A percentile compares a stretch with the other conserved stretches of the same genome.
Evolutionary conservation across 2,797 vertebrate genomes (phyloP).

Genomic region (Muscicapa striata): DNA sequence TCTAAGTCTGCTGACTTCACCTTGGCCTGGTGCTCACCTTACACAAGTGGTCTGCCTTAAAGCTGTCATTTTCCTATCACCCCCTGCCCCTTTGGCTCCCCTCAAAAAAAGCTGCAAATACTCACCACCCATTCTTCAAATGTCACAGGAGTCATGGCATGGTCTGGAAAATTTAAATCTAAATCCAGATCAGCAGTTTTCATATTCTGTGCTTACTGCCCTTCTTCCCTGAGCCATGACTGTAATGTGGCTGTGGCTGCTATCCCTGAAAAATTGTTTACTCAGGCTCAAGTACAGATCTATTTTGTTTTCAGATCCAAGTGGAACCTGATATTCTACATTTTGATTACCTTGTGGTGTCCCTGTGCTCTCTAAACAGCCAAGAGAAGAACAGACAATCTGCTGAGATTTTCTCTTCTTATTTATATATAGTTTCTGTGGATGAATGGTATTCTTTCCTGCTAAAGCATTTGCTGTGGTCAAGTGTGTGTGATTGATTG

Average conservation of each 20-base stretch:
- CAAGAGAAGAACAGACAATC: not conserved
- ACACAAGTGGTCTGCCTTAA: not conserved
- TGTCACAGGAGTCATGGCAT: not conserved
- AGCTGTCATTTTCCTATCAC: not conserved
- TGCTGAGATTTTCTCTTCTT: not conserved
- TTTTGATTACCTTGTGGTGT: not conserved
- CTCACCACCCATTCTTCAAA: not conserved
- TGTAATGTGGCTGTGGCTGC: not conserved
- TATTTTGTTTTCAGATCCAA: not conserved
- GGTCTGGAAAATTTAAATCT: not conserved
- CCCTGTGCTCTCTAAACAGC: not conserved
- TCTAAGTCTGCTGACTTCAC: not conserved
- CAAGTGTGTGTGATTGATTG: not conserved
- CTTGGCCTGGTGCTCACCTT: not conserved
- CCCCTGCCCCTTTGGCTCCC: fast-evolving
- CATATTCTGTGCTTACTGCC: not conserved
- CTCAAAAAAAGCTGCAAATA: not conserved
- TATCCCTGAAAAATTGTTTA: not conserved
- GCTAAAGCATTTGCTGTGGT: not conserved
- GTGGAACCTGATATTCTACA: not conserved
- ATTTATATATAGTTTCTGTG: not conserved
- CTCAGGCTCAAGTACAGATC: not conserved
- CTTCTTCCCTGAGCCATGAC: not conserved
- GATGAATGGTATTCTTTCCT: not conserved
- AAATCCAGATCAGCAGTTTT: not conserved